A percentile compares a stretch with the other conserved stretches of the same genome.
These are phyloP conservation scores for Spizella passerina DNA, from an alignment of 2,797 vertebrate genomes.

Conservation along the genomic window DNA sequence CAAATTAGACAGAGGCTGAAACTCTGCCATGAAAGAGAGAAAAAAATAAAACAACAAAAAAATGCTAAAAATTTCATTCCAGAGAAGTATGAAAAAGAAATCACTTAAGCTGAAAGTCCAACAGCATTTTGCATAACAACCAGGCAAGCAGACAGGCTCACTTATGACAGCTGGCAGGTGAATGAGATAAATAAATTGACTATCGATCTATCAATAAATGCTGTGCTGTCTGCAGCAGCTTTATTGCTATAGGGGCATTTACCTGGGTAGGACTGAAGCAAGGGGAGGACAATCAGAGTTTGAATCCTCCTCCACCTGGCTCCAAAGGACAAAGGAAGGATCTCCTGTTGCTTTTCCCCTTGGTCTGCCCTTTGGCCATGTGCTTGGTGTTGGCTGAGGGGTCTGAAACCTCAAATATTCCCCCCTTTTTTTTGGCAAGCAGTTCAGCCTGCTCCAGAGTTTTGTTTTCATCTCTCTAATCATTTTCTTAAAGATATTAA, in stretches of 20 bases:
- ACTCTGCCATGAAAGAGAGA: not conserved
- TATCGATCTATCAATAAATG: constrained; percentile 34
- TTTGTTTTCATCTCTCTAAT: not conserved
- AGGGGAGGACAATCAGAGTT: not conserved
- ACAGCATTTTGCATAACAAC: constrained; percentile 7
- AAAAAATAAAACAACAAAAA: not conserved
- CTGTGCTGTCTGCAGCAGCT: not conserved
- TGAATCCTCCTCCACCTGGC: not conserved
- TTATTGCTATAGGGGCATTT: not conserved
- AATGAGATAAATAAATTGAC: constrained; percentile 28
- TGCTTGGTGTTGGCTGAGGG: not conserved
- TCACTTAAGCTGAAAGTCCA: constrained; percentile 16
- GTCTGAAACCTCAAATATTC: not conserved
- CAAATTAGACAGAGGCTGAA: constrained; percentile 32
- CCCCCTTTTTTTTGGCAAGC: not conserved
- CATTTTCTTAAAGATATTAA: not conserved
- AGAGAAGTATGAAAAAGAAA: not conserved
- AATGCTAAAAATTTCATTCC: not conserved
- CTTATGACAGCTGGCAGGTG: not conserved
- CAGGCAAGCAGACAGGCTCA: constrained; percentile 1
- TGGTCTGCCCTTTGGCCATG: not conserved
- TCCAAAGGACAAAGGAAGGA: not conserved
- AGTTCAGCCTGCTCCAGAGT: not conserved
- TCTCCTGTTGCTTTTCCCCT: not conserved
- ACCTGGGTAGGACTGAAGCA: not conserved